Percentiles rank a stretch among this genome's conserved stretches.
Conservation (phyloP, 2,888 invertebrate genomes). For the Alloscopus bannaensis region DNA sequence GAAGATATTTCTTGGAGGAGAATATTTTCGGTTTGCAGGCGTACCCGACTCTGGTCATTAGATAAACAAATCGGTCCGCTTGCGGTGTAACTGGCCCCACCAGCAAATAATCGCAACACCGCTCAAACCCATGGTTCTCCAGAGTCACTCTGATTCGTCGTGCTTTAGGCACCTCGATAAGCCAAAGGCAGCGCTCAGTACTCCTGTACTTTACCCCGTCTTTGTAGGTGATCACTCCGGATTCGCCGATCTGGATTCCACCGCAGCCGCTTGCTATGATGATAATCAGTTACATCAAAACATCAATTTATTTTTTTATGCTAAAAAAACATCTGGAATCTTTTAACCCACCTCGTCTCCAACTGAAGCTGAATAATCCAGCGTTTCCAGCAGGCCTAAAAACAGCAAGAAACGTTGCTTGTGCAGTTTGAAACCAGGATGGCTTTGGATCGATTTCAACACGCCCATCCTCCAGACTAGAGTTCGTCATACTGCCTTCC, state of each 20-base stretch:
- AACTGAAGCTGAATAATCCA: slow-evolving; percentile 20
- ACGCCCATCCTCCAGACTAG: too few species aligned
- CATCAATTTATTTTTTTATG: too few species aligned
- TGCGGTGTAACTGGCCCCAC: slow-evolving; percentile 2
- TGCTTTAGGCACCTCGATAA: slow-evolving; percentile 32
- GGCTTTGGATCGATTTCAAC: too few species aligned
- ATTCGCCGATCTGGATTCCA: slow-evolving; percentile 21
- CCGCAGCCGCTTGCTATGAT: slow-evolving; percentile 51
- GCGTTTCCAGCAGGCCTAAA: too few species aligned
- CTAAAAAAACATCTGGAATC: too few species aligned
- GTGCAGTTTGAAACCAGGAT: too few species aligned
- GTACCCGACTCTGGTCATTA: too few species aligned
- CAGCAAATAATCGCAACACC: slow-evolving; percentile 42
- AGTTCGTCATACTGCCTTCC: too few species aligned
- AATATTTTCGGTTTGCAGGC: background rate
- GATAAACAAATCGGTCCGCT: slow-evolving; percentile 3
- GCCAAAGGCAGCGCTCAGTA: slow-evolving; percentile 48
- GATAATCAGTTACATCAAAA: too few species aligned
- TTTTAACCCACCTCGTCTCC: slow-evolving; percentile 29
- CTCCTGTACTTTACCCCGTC: slow-evolving; percentile 24
- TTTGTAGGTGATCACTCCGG: slow-evolving; percentile 52
- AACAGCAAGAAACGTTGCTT: too few species aligned
- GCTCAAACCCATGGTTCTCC: slow-evolving; percentile 38
- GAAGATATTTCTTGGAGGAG: background rate
- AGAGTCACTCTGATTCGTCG: slow-evolving; percentile 18